Evolutionary conservation across 2,113 vertebrate species (phyloP), one percentile per base, ranked within the genome.

Genomic region (Seriola rivoliana): DNA sequence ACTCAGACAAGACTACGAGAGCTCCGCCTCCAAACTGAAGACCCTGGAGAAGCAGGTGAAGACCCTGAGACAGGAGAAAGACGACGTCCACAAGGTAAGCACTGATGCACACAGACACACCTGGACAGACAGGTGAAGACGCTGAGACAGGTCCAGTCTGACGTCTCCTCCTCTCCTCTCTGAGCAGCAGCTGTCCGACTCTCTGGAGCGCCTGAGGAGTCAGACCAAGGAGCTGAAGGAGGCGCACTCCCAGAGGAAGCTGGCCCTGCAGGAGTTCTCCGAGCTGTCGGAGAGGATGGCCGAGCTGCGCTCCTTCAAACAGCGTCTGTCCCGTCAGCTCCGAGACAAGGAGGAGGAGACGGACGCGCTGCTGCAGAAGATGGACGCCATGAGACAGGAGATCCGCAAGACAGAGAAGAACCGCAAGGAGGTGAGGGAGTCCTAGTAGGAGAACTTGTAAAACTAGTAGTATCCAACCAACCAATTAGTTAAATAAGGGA

Each of bases 311-410:
- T 96, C 98, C 4, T 96, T 97, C 64, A 99, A 99, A 84, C 97
- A 98, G 90, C 97, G 97, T 48, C 95, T 97, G 62, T 95, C 96
- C 8, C 97, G 98, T 9, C 97, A 98, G 44, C 96, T 99, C 0
- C 94, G 97, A 0, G 98, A 99, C 94, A 97, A 97, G n/a, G 97
- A 99, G 85, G 98, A 99, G 14, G 97, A 99, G 92, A 42, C 96
- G 94, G 98, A 99, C 60, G 84, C 87, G 21, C 94, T 97, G 76
- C 93, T 96, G 93, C 97, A 97, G 92, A 98, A 96, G 84, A 94
- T 97, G 0, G 98, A 99, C 44, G 38, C 93, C 36, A 94, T 96
- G 95, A 94, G 96, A 0, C 97, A 99, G 94, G 98, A 99, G 6
- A 90, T 95, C 75, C 97, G 98, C 25, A 97, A 95, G 90, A 95